A percentile compares a stretch with the other conserved stretches of the same genome.
Conservation (phyloP, 2,113 vertebrate species). For the Pomatostomus ruficeps region DNA sequence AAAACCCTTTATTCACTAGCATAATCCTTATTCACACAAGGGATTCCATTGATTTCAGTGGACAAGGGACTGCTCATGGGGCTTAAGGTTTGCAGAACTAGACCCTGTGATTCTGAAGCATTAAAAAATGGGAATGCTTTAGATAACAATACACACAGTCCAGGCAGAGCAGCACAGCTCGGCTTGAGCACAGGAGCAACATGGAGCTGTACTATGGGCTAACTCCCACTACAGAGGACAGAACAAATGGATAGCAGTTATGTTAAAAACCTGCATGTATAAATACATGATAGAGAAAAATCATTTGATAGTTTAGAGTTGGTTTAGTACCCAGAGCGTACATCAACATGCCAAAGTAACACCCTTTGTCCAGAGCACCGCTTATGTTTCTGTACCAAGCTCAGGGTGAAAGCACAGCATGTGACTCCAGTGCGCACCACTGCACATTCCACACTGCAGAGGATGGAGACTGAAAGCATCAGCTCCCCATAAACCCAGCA, state of each 20-base stretch:
- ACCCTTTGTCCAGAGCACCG: background rate
- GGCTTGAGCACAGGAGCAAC: background rate
- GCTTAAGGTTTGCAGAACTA: background rate
- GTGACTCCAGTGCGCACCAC: background rate
- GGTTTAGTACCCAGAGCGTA: background rate
- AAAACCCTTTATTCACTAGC: background rate
- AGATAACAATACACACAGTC: background rate
- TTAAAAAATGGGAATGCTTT: background rate
- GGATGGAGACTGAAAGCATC: background rate
- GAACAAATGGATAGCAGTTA: background rate
- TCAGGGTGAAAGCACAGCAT: background rate
- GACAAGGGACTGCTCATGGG: background rate
- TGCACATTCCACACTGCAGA: background rate
- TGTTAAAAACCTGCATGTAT: background rate
- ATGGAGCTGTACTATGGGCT: background rate
- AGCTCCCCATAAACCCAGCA: background rate
- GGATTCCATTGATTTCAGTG: background rate
- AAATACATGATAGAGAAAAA: background rate
- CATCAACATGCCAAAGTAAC: background rate
- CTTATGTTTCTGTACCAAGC: background rate
- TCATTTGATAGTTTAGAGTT: background rate
- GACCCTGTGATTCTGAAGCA: background rate
- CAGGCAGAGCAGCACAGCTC: background rate
- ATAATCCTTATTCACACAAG: conserved; percentile 14
- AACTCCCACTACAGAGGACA: background rate